Percentiles rank a stretch among this genome's conserved stretches.
Conservation (phyloP, 1,140 invertebrate genomes). For the Helicoverpa zea region DNA sequence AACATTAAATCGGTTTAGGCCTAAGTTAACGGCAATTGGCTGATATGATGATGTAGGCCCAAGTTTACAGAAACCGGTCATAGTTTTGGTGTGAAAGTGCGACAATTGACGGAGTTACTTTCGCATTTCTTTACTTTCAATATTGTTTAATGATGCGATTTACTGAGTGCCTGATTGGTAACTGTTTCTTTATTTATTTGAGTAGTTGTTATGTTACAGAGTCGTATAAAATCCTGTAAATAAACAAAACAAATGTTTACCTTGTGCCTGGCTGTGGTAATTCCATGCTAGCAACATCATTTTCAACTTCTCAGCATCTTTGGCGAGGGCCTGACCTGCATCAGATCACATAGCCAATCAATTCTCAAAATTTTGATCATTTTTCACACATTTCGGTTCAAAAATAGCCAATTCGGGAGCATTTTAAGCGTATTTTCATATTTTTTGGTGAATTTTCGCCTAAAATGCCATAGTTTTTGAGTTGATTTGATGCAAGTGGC, state of each 20-base stretch:
- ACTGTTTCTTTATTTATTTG: too few species aligned
- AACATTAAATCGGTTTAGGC: too few species aligned
- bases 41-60: too few species aligned
- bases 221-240: conserved; percentile 34
- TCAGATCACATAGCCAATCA: conserved; percentile 84
- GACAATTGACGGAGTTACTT: too few species aligned
- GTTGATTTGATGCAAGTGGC: conserved; percentile 86
- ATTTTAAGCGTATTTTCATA: conserved; percentile 67
- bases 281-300: conserved; percentile 95
- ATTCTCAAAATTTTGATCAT: conserved; percentile 65
- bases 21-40: too few species aligned
- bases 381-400: conserved; percentile 21
- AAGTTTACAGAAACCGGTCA: too few species aligned
- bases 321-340: conserved; percentile 89
- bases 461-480: conserved; percentile 65
- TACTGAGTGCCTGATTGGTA: too few species aligned
- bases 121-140: too few species aligned
- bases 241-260: conserved; percentile 72
- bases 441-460: too few species aligned
- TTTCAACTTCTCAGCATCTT: conserved; percentile 94
- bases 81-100: too few species aligned
- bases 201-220: not conserved
- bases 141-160: too few species aligned
- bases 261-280: conserved; percentile 92
- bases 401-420: conserved; percentile 73